These are phyloP conservation scores for Cosmorhoe ocellata DNA, from an alignment of 2,888 invertebrate genomes.

Conservation along the genomic window DNA sequence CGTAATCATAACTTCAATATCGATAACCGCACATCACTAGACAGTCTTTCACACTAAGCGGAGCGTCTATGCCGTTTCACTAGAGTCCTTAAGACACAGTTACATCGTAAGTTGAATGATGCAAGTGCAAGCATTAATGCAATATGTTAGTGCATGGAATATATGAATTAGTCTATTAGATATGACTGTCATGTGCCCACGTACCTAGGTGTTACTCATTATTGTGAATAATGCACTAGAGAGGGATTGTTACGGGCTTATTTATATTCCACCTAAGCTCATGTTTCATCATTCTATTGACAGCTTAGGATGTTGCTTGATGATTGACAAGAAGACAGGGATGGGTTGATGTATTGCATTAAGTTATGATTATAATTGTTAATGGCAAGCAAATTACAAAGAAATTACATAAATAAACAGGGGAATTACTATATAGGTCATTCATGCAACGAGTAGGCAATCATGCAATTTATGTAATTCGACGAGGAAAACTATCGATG, in stretches of 20 bases:
- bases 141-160: slow-evolving; percentile 39
- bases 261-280: slow-evolving; percentile 45
- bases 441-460: slow-evolving; percentile 8
- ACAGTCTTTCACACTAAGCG: slow-evolving; percentile 56
- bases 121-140: slow-evolving; percentile 35
- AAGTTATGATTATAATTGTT: slow-evolving; percentile 17
- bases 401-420: slow-evolving; percentile 4
- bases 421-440: slow-evolving; percentile 2
- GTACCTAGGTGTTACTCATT: slow-evolving; percentile 30
- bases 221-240: slow-evolving; percentile 36
- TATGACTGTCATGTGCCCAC: slow-evolving; percentile 22
- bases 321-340: slow-evolving; percentile 39
- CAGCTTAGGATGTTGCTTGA: slow-evolving; percentile 42
- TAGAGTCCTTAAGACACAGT: slow-evolving; percentile 44
- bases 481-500: slow-evolving; percentile 25
- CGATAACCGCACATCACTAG: slow-evolving; percentile 65
- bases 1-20: slow-evolving; percentile 71
- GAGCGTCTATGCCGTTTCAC: slow-evolving; percentile 68
- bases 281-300: slow-evolving; percentile 50
- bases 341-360: slow-evolving; percentile 28
- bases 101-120: slow-evolving; percentile 19
- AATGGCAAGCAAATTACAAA: slow-evolving; percentile 6
- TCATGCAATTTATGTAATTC: slow-evolving; percentile 10
- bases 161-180: slow-evolving; percentile 31
- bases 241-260: slow-evolving; percentile 34